Conservation (phyloP, 2,113 vertebrate species). For the Zootoca vivipara region DNA sequence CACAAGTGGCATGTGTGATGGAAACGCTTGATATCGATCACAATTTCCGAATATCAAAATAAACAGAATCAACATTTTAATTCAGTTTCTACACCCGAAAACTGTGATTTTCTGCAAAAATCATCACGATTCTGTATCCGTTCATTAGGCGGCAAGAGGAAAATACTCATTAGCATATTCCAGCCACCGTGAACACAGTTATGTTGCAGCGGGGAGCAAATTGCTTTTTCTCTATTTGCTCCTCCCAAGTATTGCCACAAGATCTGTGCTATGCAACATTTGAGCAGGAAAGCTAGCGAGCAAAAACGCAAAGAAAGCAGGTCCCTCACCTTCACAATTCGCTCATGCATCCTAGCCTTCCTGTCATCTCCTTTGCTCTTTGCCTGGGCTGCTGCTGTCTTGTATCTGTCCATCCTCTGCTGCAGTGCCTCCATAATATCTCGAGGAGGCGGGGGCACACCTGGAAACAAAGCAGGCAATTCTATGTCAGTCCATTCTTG, state of each 20-base stretch:
- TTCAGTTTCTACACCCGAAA: background rate
- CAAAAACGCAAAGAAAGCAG: background rate
- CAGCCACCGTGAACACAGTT: background rate
- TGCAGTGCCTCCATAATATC: conserved; percentile 85
- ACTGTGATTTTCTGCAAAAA: background rate
- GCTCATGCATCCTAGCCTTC: conserved; percentile 91
- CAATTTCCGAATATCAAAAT: background rate
- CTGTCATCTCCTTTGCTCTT: conserved; percentile 88
- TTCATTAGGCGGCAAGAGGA: background rate
- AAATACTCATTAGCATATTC: background rate
- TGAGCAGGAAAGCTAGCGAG: background rate
- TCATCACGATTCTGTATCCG: background rate
- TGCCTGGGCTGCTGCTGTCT: conserved; percentile 80
- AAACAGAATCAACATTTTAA: background rate
- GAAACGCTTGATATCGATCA: background rate
- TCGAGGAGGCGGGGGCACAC: conserved; percentile 74
- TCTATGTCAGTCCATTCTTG: background rate
- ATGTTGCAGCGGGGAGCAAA: background rate
- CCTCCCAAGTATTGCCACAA: too few relatives aligned
- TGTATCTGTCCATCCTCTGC: conserved; percentile 90
- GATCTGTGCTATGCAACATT: background rate
- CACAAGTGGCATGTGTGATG: background rate
- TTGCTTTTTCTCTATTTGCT: background rate
- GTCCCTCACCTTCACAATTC: conserved; percentile 84
- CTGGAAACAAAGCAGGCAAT: conserved; percentile 27